Percentiles rank a stretch among this genome's conserved stretches.
phyloP scores from a whole-genome alignment of 2,113 vertebrate genomes.

The Heptranchias perlo region DNA sequence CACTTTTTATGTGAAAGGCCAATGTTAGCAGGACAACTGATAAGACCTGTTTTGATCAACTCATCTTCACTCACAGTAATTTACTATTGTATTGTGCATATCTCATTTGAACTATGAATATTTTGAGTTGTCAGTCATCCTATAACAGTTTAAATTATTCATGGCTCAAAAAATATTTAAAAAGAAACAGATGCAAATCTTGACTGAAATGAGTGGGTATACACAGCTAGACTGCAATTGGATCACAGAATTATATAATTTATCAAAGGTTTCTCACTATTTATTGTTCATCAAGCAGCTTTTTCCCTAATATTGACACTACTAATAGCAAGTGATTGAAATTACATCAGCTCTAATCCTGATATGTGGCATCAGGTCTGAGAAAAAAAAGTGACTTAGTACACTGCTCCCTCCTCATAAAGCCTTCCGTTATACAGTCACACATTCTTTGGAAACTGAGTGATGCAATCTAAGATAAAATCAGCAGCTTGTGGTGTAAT shows the following conservation, averaged over 20 bases:
- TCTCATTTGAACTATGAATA: neutral
- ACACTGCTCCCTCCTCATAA: conserved; percentile 44
- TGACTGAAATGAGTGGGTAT: neutral
- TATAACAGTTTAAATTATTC: neutral
- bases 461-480: conserved; percentile 56
- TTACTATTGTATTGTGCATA: neutral
- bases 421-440: conserved; percentile 49
- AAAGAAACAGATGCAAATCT: neutral
- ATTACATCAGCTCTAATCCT: neutral
- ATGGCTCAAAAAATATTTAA: neutral
- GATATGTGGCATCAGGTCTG: neutral
- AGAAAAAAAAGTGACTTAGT: neutral
- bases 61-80: neutral
- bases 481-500: conserved; percentile 54
- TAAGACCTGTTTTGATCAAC: neutral
- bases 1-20: neutral
- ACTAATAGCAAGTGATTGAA: conserved; percentile 23
- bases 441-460: conserved; percentile 49
- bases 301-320: neutral
- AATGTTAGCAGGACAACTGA: neutral
- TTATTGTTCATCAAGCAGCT: neutral
- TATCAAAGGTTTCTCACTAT: neutral
- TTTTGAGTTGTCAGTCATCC: neutral
- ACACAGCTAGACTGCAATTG: neutral
- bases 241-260: neutral